Evolutionary conservation across 1,140 invertebrate genomes (phyloP), one percentile per base, ranked within the genome.

Genomic region (Euborellia annulipes): DNA sequence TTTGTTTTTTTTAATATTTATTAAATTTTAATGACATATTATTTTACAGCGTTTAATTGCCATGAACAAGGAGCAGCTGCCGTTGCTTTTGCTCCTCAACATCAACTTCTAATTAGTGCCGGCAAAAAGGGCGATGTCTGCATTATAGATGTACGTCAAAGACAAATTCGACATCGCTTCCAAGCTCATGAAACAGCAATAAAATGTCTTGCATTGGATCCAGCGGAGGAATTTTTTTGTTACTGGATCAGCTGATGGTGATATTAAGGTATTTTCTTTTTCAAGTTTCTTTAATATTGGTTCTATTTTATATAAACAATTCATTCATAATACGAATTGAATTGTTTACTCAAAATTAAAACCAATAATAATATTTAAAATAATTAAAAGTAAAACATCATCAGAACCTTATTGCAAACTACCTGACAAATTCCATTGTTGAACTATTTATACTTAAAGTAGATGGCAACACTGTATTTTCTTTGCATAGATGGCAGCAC

Each of bases 261-360:
- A 98, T 66, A 94, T 98, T 51, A 98, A 98, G 78, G 93, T 95
- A 63, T n/a, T n/a, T n/a, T n/a, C n/a, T n/a, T n/a, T n/a, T n/a
- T n/a, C n/a, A n/a, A n/a, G n/a, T n/a, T n/a, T n/a, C n/a, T n/a
- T n/a, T n/a, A n/a, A n/a, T n/a, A n/a, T n/a, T n/a, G n/a, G n/a
- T n/a, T n/a, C n/a, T n/a, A n/a, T n/a, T n/a, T n/a, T n/a, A n/a
- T n/a, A n/a, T n/a, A n/a, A n/a, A n/a, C n/a, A n/a, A n/a, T n/a
- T n/a, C n/a, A n/a, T n/a, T n/a, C n/a, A n/a, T n/a, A n/a, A n/a
- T n/a, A n/a, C n/a, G n/a, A n/a, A n/a, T n/a, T n/a, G n/a, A n/a
- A n/a, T n/a, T n/a, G n/a, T n/a, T n/a, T n/a, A n/a, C n/a, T n/a
- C n/a, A n/a, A n/a, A n/a, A n/a, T n/a, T n/a, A n/a, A n/a, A n/a